Percentiles rank a stretch among this genome's conserved stretches.
Conservation (phyloP, 2,113 vertebrate species). For the Oriolus oriolus region DNA sequence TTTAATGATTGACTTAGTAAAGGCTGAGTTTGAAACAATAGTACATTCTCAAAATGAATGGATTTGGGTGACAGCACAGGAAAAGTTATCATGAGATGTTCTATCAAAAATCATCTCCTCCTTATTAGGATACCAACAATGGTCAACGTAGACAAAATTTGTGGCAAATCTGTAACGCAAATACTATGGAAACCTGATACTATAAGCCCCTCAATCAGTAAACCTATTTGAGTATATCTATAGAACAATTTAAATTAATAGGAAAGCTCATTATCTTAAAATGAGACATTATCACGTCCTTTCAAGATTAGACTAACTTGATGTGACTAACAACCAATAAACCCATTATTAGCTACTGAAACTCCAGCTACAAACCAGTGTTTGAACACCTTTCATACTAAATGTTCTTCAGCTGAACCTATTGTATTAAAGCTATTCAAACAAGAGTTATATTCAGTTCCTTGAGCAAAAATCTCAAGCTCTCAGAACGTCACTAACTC, state of each 20-base stretch:
- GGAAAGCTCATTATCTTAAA: not conserved
- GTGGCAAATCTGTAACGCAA: not conserved
- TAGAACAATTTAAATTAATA: not conserved
- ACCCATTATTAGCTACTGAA: not conserved
- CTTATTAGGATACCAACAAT: not conserved
- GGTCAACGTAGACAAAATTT: not conserved
- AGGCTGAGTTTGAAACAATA: not conserved
- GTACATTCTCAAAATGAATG: not conserved
- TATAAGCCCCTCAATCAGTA: not conserved
- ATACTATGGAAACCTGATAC: not conserved
- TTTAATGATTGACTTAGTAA: not conserved
- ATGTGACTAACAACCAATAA: not conserved
- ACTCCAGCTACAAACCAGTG: not conserved
- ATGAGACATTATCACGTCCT: not conserved
- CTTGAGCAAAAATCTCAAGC: not conserved
- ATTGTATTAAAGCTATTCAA: not conserved
- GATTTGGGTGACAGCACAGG: not conserved
- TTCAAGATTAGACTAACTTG: not conserved
- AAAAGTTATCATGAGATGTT: not conserved
- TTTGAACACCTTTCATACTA: not conserved
- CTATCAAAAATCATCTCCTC: not conserved
- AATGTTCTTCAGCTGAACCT: not conserved
- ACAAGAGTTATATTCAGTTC: not conserved
- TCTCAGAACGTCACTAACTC: not conserved
- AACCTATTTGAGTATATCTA: not conserved